Evolutionary conservation across 2,113 vertebrate genomes (phyloP).

Genomic region (Hyaena hyaena): DNA sequence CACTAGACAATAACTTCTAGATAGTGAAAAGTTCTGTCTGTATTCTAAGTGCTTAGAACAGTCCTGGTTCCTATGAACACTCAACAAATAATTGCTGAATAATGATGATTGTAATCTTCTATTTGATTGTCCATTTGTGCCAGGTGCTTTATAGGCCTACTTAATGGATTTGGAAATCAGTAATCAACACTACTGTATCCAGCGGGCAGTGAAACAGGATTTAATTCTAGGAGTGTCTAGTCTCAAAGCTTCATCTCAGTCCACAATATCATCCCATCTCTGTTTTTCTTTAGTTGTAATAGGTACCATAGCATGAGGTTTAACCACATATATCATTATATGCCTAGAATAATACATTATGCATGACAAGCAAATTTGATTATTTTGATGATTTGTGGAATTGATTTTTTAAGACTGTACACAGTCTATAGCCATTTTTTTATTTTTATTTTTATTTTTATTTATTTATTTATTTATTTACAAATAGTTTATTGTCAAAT

Average conservation of each 20-base stretch:
- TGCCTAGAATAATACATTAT: not conserved
- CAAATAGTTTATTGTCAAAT: too few species aligned
- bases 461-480: too few species aligned
- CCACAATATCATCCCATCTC: not conserved
- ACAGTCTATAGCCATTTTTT: not conserved
- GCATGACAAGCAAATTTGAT: not conserved
- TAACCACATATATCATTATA: not conserved
- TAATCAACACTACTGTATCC: not conserved
- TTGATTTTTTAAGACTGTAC: slow-evolving; percentile 15
- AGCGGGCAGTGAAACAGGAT: not conserved
- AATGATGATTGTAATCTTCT: not conserved
- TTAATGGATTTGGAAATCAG: not conserved
- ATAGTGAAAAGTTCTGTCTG: not conserved
- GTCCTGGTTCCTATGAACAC: not conserved
- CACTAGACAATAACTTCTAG: not conserved
- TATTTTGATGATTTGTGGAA: not conserved
- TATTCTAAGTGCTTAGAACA: not conserved
- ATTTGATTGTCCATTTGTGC: not conserved
- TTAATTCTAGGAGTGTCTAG: not conserved
- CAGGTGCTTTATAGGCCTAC: not conserved
- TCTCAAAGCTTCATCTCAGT: not conserved
- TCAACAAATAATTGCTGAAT: not conserved
- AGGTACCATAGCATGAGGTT: not conserved
- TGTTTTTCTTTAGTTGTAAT: not conserved
- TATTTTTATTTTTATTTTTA: not conserved